Conservation (phyloP, 2,888 invertebrate species). For the Hyppa rectilinea region DNA sequence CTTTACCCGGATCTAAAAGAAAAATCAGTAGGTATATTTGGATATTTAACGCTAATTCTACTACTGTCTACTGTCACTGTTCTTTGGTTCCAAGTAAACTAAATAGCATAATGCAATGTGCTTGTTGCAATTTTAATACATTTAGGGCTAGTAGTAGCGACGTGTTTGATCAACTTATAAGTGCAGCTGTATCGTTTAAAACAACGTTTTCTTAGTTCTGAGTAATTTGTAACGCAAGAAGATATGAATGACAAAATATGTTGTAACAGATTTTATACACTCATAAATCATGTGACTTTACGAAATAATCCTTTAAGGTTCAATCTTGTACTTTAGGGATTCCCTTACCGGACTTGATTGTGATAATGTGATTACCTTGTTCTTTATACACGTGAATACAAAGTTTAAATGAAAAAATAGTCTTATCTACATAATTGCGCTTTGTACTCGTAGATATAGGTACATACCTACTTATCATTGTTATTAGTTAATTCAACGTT, state of each 20-base stretch:
- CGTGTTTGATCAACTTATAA: not conserved
- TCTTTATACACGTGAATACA: not conserved
- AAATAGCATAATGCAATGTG: not conserved
- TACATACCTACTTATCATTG: not conserved
- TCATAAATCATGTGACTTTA: not conserved
- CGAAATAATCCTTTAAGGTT: not conserved
- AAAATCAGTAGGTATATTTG: too few relatives aligned
- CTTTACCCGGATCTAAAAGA: too few relatives aligned
- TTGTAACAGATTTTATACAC: not conserved
- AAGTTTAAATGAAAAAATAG: constrained; percentile 8
- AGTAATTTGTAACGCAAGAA: not conserved
- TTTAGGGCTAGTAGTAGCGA: not conserved
- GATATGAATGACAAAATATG: not conserved
- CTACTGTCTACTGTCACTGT: not conserved
- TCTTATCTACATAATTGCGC: constrained; percentile 13
- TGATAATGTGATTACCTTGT: not conserved
- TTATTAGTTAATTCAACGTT: not conserved
- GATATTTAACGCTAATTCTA: too few relatives aligned
- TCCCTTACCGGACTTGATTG: constrained; percentile 2
- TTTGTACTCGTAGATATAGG: constrained; percentile 3
- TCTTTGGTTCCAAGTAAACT: not conserved
- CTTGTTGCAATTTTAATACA: not conserved
- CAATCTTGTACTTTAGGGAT: not conserved
- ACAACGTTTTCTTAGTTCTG: not conserved
- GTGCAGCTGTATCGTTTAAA: not conserved